These are phyloP conservation scores for Eutolmus rufibarbis DNA, from an alignment of 2,888 invertebrate genomes.

Conservation along the genomic window DNA sequence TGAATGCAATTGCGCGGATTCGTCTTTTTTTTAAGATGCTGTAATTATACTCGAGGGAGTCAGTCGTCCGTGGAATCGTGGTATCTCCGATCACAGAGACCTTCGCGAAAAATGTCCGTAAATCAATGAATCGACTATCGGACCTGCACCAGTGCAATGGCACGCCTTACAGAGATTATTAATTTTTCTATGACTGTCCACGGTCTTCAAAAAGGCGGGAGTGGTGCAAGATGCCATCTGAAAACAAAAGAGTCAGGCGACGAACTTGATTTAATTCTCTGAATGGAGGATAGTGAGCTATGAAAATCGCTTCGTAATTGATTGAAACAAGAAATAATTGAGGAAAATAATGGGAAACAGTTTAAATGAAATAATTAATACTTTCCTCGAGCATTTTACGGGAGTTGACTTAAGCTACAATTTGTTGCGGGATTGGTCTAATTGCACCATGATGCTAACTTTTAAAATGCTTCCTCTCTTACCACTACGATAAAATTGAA, in stretches of 20 bases:
- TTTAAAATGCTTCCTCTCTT: not conserved
- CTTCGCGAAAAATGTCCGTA: not conserved
- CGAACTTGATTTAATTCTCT: conserved; percentile 8
- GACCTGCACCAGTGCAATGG: not conserved
- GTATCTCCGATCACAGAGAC: not conserved
- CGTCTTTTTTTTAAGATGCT: not conserved
- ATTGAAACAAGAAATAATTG: not conserved
- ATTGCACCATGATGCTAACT: not conserved
- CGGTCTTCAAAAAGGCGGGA: not conserved
- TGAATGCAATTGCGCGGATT: not conserved
- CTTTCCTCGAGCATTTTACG: not conserved
- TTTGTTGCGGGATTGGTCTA: not conserved
- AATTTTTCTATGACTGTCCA: not conserved
- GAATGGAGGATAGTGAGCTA: not conserved
- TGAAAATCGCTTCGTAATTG: not conserved
- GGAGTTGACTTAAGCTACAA: not conserved
- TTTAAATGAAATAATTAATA: not conserved
- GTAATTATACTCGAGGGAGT: not conserved
- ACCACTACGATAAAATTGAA: not conserved
- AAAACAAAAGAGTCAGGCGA: conserved; percentile 21
- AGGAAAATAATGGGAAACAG: not conserved
- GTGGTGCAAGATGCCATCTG: not conserved
- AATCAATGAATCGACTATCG: not conserved
- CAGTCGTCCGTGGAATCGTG: conserved; percentile 4
- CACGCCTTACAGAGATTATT: not conserved